Conservation (phyloP, 2,113 vertebrate genomes). For the Nipponia nippon region DNA sequence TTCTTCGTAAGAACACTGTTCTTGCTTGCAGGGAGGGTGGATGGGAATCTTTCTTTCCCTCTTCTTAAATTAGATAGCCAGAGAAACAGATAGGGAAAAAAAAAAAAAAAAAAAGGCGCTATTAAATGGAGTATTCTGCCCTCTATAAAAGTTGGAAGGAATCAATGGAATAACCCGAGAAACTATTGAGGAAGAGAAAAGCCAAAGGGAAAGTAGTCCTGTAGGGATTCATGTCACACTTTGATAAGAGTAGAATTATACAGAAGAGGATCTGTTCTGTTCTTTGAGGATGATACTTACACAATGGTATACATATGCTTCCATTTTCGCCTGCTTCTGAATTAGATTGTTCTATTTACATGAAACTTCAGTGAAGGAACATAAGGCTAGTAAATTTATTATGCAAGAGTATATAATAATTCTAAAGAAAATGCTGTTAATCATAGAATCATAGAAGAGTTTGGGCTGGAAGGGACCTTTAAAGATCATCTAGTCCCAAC, state of each 20-base stretch:
- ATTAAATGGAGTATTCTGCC: not conserved
- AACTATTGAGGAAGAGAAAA: not conserved
- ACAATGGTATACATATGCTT: fast-evolving
- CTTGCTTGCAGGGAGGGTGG: not conserved
- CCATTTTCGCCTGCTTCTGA: not conserved
- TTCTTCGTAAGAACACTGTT: not conserved
- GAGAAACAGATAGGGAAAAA: not conserved
- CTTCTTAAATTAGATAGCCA: not conserved
- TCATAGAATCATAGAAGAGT: too few relatives aligned
- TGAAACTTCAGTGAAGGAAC: not conserved
- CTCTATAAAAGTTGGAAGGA: not conserved
- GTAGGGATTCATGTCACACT: not conserved
- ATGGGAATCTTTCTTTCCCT: not conserved
- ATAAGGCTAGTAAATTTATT: not conserved
- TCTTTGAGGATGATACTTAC: not conserved
- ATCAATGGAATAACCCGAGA: not conserved
- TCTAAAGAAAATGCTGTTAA: not conserved
- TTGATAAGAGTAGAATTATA: not conserved
- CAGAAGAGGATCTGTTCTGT: not conserved
- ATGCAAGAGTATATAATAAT: not conserved
- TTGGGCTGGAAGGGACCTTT: too few relatives aligned
- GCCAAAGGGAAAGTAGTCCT: not conserved
- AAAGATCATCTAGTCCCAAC: too few relatives aligned
- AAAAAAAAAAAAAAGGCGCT: not conserved
- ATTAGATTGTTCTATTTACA: not conserved